phyloP scores from a whole-genome alignment of 2,113 vertebrate species.

The Paramormyrops kingsleyae region DNA sequence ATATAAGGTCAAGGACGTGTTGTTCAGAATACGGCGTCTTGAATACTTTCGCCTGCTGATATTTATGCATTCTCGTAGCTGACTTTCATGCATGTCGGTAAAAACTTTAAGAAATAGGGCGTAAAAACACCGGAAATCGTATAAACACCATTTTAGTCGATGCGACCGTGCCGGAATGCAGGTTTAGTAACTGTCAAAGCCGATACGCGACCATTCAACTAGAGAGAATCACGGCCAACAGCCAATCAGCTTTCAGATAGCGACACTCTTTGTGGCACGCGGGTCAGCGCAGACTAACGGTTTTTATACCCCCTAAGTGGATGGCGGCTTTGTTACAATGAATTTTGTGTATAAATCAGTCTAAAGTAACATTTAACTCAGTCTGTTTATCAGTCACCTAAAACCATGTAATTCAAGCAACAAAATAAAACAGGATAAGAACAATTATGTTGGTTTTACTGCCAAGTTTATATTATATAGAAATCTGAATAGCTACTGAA shows the following conservation, averaged over 20 bases:
- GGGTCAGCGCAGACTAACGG: slow-evolving; percentile 37
- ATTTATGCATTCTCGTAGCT: background rate
- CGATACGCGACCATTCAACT: slow-evolving; percentile 1
- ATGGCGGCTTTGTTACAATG: slow-evolving; percentile 3
- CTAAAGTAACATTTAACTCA: background rate
- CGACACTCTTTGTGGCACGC: slow-evolving; percentile 7
- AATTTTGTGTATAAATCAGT: background rate
- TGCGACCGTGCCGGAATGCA: background rate
- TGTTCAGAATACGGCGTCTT: background rate
- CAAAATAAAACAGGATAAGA: background rate
- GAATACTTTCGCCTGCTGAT: background rate
- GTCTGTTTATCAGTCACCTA: background rate
- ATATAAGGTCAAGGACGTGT: background rate
- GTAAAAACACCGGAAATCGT: background rate
- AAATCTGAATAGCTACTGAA: background rate
- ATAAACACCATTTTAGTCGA: background rate
- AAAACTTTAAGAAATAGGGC: background rate
- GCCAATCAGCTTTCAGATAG: slow-evolving; percentile 29
- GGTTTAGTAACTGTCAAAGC: background rate
- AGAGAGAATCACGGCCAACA: background rate
- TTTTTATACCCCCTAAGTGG: slow-evolving; percentile 26
- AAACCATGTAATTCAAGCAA: background rate
- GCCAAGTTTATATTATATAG: background rate
- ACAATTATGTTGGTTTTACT: background rate
- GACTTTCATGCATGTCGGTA: background rate